Evolutionary conservation across 2,888 invertebrate species (phyloP).

Genomic region (Caenorhabditis auriculariae): DNA sequence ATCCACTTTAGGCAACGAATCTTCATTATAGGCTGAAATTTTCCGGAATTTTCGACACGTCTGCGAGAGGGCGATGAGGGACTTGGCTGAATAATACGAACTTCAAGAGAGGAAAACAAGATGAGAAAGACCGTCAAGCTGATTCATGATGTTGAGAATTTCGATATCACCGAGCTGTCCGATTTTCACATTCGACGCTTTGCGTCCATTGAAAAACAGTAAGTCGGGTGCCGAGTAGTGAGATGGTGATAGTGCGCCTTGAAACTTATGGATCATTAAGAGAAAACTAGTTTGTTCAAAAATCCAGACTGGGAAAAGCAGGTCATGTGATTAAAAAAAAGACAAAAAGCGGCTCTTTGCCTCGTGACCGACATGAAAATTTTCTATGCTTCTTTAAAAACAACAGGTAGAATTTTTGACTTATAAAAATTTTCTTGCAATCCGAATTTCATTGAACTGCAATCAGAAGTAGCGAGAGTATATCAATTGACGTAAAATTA

Average conservation of each 20-base stretch:
- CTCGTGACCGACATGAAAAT: too few relatives aligned
- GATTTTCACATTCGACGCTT: constrained; percentile 5
- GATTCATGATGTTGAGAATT: constrained; percentile 10
- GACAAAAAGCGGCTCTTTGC: too few relatives aligned
- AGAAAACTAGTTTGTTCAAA: background rate
- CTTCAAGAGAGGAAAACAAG: background rate
- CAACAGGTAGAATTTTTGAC: too few relatives aligned
- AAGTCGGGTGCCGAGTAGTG: constrained; percentile 29
- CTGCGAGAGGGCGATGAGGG: constrained; percentile 16
- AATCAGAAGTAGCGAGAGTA: too few relatives aligned
- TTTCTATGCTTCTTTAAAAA: too few relatives aligned
- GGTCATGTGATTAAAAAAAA: too few relatives aligned
- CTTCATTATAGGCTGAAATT: constrained; percentile 8
- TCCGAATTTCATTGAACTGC: too few relatives aligned
- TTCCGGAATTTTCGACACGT: constrained; percentile 13
- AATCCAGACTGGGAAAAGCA: too few relatives aligned
- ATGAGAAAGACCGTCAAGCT: constrained; percentile 10
- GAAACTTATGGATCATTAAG: background rate
- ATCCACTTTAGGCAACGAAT: constrained; percentile 10
- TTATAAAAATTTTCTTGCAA: too few relatives aligned
- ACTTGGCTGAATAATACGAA: constrained; percentile 12
- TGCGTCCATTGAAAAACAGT: constrained; percentile 16
- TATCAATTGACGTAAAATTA: background rate
- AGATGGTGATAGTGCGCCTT: constrained; percentile 23
- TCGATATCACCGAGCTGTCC: constrained; percentile 8